These are phyloP conservation scores for Trichopoda pennipes DNA, from an alignment of 2,888 invertebrate species.

Conservation along the genomic window DNA sequence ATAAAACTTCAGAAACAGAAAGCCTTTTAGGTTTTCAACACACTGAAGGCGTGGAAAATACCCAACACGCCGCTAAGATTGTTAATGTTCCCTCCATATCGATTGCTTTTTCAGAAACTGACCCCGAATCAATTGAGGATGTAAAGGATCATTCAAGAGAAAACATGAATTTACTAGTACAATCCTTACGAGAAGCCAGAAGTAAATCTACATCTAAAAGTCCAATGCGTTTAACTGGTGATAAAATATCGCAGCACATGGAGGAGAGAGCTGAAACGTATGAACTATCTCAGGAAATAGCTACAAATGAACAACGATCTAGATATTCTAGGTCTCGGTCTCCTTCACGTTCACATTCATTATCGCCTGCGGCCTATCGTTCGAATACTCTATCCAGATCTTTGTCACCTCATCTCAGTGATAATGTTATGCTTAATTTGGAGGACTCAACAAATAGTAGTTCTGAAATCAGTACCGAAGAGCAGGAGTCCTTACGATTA, in stretches of 20 bases:
- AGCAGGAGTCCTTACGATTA: slow-evolving; percentile 71
- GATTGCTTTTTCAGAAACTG: slow-evolving; percentile 33
- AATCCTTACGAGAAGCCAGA: slow-evolving; percentile 65
- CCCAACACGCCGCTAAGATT: not conserved
- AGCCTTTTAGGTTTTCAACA: slow-evolving; percentile 9
- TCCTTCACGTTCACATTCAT: slow-evolving; percentile 59
- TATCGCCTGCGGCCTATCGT: slow-evolving; percentile 52
- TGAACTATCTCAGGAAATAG: slow-evolving; percentile 59
- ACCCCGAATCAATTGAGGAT: not conserved
- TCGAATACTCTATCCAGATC: slow-evolving; percentile 72
- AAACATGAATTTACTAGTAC: slow-evolving; percentile 62
- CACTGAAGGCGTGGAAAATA: not conserved
- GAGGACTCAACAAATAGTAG: slow-evolving; percentile 71
- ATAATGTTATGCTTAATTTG: slow-evolving; percentile 74
- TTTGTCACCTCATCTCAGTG: slow-evolving; percentile 60
- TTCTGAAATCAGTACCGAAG: slow-evolving; percentile 70
- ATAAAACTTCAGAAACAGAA: not conserved
- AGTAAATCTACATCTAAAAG: slow-evolving; percentile 65
- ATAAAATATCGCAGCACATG: slow-evolving; percentile 70
- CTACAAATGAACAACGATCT: slow-evolving; percentile 8
- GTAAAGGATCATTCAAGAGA: slow-evolving; percentile 51
- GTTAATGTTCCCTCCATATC: slow-evolving; percentile 50
- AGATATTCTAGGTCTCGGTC: slow-evolving; percentile 57
- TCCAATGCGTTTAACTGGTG: slow-evolving; percentile 71
- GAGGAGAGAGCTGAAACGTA: slow-evolving; percentile 70